Evolutionary conservation across 2,888 invertebrate species (phyloP).

Genomic region (Napeogenes sylphis): DNA sequence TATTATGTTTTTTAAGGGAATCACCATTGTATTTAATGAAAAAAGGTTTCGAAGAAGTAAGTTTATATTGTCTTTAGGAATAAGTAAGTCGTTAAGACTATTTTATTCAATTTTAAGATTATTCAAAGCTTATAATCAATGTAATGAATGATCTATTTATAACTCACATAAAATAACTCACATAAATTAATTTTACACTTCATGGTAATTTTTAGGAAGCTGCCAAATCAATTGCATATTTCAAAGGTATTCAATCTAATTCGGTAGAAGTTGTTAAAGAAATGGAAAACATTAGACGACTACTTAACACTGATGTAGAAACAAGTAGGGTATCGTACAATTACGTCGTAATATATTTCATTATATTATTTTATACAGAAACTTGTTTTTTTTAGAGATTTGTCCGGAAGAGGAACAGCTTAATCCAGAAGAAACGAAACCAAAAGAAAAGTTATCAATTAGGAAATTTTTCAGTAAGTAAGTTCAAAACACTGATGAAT

Average conservation of each 20-base stretch:
- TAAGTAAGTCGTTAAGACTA: neutral
- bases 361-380: too few species aligned
- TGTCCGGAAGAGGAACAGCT: too few species aligned
- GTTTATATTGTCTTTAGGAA: neutral
- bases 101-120: neutral
- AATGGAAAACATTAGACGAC: neutral
- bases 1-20: constrained; percentile 42
- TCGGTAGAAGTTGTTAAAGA: neutral
- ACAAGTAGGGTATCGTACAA: neutral
- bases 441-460: too few species aligned
- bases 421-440: too few species aligned
- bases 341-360: too few species aligned
- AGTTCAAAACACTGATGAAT: too few species aligned
- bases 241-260: neutral
- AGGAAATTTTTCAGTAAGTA: too few species aligned
- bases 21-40: constrained; percentile 34
- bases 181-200: too few species aligned
- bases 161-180: too few species aligned
- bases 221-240: neutral
- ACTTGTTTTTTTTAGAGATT: too few species aligned
- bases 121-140: neutral
- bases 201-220: neutral
- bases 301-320: neutral
- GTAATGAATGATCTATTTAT: too few species aligned
- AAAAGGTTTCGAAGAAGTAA: constrained; percentile 6